A percentile compares a stretch with the other conserved stretches of the same genome.
phyloP scores from a whole-genome alignment of 2,888 invertebrate species.

The Augiades crinisus region DNA sequence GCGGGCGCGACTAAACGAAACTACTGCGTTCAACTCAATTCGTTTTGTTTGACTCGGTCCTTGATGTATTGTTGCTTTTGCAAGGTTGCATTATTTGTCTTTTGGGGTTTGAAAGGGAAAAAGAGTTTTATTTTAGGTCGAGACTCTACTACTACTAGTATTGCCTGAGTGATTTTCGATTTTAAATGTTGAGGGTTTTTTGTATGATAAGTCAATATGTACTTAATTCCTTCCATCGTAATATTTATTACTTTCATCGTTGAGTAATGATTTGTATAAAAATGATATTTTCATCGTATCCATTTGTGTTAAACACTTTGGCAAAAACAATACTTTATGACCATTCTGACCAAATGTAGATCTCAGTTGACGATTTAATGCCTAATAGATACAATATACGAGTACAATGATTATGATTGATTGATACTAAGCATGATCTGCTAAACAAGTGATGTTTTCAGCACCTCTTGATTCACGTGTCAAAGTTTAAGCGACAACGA shows the following conservation, averaged over 20 bases:
- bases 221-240: too few relatives aligned
- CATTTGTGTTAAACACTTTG: too few relatives aligned
- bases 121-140: conserved; percentile 6
- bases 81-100: conserved; percentile 13
- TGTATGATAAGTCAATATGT: too few relatives aligned
- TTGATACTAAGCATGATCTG: not conserved
- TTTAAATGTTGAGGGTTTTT: too few relatives aligned
- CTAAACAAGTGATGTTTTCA: not conserved
- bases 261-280: too few relatives aligned
- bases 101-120: conserved; percentile 20
- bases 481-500: conserved; percentile 6
- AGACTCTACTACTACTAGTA: too few relatives aligned
- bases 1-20: conserved; percentile 73
- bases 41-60: conserved; percentile 45
- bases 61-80: conserved; percentile 22
- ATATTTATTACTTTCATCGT: too few relatives aligned
- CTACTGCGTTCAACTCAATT: conserved; percentile 54
- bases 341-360: too few relatives aligned
- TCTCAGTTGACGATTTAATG: not conserved
- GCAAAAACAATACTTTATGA: too few relatives aligned
- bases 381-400: not conserved
- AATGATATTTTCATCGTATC: too few relatives aligned
- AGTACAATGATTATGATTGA: not conserved
- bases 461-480: not conserved
- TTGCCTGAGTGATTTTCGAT: too few relatives aligned